phyloP scores from a whole-genome alignment of 2,888 invertebrate species.

The Herminia tarsipennalis region DNA sequence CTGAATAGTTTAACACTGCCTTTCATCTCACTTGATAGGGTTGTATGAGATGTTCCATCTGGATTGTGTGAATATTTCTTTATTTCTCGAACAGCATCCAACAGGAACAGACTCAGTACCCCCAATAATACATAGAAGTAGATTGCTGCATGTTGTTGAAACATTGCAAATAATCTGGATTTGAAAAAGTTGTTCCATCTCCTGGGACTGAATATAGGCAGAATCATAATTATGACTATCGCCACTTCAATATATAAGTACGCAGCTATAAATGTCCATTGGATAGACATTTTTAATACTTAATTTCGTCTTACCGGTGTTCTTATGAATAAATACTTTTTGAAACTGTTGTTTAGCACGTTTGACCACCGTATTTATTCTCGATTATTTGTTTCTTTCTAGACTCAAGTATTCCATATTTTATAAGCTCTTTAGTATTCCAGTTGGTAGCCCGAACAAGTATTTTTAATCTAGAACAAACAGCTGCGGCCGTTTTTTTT shows the following conservation, averaged over 20 bases:
- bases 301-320: constrained; percentile 2
- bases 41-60: constrained; percentile 62
- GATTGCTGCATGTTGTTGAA: constrained; percentile 87
- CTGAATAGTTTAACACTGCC: constrained; percentile 90
- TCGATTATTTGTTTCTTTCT: no score
- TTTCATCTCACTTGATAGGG: constrained; percentile 88
- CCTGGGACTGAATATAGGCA: constrained; percentile 89
- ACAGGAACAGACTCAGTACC: constrained; percentile 87
- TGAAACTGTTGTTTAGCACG: neutral
- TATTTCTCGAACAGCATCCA: constrained; percentile 90
- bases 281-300: constrained; percentile 90
- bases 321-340: no score
- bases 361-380: no score
- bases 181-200: constrained; percentile 92
- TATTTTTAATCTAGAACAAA: no score
- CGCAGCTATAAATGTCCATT: constrained; percentile 91
- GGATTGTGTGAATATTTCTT: constrained; percentile 86
- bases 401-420: no score
- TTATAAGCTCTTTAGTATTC: no score
- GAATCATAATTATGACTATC: constrained; percentile 86
- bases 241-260: constrained; percentile 90
- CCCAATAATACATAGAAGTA: constrained; percentile 88
- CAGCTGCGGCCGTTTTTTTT: no score
- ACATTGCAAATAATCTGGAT: constrained; percentile 87
- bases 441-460: no score